These are phyloP conservation scores for Tipula lateralis DNA, from an alignment of 2,888 invertebrate genomes.

Conservation along the genomic window DNA sequence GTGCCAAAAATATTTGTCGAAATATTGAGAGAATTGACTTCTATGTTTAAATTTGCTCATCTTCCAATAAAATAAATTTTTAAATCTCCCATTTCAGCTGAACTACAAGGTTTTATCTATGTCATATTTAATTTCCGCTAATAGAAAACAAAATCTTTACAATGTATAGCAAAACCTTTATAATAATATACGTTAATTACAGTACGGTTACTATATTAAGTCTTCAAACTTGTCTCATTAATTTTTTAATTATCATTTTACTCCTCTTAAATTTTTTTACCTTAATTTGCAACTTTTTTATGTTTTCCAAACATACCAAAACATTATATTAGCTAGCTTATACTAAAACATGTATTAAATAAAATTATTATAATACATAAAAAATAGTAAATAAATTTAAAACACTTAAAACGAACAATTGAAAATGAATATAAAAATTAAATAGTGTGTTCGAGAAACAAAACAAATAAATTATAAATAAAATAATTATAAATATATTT, in stretches of 20 bases:
- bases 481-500: not conserved
- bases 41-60: not conserved
- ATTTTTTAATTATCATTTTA: not conserved
- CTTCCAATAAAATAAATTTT: not conserved
- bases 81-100: not conserved
- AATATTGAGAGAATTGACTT: not conserved
- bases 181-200: too few relatives aligned
- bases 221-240: too few relatives aligned
- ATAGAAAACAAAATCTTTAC: too few relatives aligned
- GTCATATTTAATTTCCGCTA: too few relatives aligned
- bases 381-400: slow-evolving; percentile 26
- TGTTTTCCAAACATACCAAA: not conserved
- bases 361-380: slow-evolving; percentile 12
- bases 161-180: too few relatives aligned
- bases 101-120: too few relatives aligned
- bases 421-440: not conserved
- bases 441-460: slow-evolving; percentile 27
- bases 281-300: not conserved
- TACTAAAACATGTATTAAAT: slow-evolving; percentile 7
- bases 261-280: not conserved
- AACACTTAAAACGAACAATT: slow-evolving; percentile 20
- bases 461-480: not conserved
- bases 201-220: too few relatives aligned
- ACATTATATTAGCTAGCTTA: slow-evolving; percentile 24
- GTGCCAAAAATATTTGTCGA: not conserved